These are phyloP conservation scores for Rhopalosiphum maidis DNA, from an alignment of 1,140 invertebrate species.

Conservation along the genomic window DNA sequence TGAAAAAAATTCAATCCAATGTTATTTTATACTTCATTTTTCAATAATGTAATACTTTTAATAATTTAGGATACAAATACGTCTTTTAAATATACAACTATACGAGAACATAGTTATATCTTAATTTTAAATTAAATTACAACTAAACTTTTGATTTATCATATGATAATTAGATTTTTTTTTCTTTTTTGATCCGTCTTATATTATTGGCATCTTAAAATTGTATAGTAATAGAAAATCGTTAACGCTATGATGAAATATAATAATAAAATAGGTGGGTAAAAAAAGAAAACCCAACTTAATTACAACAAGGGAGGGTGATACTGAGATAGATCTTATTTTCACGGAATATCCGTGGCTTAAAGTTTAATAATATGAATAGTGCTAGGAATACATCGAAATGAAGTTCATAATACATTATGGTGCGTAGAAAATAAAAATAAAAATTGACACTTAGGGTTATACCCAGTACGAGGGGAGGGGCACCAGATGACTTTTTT, in stretches of 20 bases:
- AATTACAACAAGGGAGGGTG: not conserved
- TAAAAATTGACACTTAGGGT: not conserved
- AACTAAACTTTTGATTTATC: not conserved
- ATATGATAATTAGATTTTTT: not conserved
- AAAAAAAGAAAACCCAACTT: not conserved
- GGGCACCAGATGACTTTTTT: not conserved
- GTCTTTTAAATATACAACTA: not conserved
- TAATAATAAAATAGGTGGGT: not conserved
- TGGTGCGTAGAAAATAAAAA: not conserved
- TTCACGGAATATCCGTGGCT: too few relatives aligned
- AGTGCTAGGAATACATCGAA: not conserved
- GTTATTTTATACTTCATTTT: not conserved
- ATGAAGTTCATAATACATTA: not conserved
- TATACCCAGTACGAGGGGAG: not conserved
- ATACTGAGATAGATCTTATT: not conserved
- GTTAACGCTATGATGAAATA: not conserved
- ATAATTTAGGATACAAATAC: not conserved
- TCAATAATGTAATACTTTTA: not conserved
- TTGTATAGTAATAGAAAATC: not conserved
- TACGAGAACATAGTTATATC: not conserved
- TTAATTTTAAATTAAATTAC: not conserved
- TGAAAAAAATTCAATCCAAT: not conserved
- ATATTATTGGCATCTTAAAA: not conserved
- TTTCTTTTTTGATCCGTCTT: not conserved
- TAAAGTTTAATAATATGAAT: not conserved